Conservation (phyloP, 2,797 vertebrate species). For the Hirundo rustica region DNA sequence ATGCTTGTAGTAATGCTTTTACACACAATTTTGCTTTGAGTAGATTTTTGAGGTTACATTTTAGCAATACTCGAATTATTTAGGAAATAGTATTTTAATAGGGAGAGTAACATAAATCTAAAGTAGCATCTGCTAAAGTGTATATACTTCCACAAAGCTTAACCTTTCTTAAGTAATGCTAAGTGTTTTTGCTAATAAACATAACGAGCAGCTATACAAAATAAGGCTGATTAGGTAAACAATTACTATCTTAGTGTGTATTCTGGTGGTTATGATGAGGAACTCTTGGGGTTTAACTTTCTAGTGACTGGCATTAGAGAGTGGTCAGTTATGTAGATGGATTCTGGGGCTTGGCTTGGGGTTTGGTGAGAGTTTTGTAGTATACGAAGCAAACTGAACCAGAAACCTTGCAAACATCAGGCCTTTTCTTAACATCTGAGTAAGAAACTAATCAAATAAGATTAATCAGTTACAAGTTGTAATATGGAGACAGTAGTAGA, state of each 20-base stretch:
- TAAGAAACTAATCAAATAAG: not conserved
- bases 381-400: not conserved
- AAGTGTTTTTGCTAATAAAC: not conserved
- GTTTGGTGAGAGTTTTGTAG: not conserved
- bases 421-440: not conserved
- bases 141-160: not conserved
- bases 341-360: not conserved
- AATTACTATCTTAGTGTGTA: not conserved
- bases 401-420: not conserved
- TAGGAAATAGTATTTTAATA: not conserved
- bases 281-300: not conserved
- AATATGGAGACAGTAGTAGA: not conserved
- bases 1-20: not conserved
- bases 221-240: not conserved
- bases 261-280: not conserved
- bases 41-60: not conserved
- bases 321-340: not conserved
- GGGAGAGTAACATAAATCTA: not conserved
- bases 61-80: not conserved
- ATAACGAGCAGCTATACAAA: not conserved
- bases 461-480: not conserved
- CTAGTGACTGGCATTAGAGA: not conserved
- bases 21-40: not conserved
- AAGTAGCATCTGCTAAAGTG: not conserved
- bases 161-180: not conserved